These are phyloP conservation scores for Tringa solitaria DNA, from an alignment of 2,113 vertebrate genomes.

Conservation along the genomic window DNA sequence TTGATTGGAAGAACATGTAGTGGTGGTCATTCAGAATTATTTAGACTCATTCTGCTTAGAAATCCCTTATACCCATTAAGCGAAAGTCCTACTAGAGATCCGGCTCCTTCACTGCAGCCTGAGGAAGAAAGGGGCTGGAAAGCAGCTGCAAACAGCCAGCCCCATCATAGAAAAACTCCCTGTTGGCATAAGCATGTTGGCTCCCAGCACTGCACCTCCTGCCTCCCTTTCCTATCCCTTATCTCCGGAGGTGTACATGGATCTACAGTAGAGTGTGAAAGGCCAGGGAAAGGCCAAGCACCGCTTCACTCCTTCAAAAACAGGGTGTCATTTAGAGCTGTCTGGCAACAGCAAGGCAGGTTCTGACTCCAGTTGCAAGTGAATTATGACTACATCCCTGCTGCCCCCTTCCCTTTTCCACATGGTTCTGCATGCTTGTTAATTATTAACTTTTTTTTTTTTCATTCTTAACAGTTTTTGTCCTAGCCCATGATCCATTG, in stretches of 20 bases:
- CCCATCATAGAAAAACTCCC: background rate
- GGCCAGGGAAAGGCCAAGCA: background rate
- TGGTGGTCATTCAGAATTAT: background rate
- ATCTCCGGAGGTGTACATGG: fast-evolving
- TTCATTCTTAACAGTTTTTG: background rate
- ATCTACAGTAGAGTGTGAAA: background rate
- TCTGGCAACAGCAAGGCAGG: background rate
- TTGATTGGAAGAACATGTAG: background rate
- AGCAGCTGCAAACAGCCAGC: background rate
- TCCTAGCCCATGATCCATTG: background rate
- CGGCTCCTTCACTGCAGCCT: background rate
- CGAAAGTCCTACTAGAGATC: background rate
- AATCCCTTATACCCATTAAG: background rate
- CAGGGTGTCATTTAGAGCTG: background rate
- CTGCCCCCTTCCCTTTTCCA: background rate
- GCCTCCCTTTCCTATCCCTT: background rate
- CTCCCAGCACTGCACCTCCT: background rate
- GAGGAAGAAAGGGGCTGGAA: background rate
- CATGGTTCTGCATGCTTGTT: background rate
- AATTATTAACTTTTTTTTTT: too few species aligned
- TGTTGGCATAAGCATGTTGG: background rate
- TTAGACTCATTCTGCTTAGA: background rate
- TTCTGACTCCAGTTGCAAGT: background rate
- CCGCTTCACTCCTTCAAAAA: background rate
- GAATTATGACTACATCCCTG: background rate